Evolutionary conservation across 2,113 vertebrate genomes (phyloP).

Genomic region (Gallinago undulata): DNA sequence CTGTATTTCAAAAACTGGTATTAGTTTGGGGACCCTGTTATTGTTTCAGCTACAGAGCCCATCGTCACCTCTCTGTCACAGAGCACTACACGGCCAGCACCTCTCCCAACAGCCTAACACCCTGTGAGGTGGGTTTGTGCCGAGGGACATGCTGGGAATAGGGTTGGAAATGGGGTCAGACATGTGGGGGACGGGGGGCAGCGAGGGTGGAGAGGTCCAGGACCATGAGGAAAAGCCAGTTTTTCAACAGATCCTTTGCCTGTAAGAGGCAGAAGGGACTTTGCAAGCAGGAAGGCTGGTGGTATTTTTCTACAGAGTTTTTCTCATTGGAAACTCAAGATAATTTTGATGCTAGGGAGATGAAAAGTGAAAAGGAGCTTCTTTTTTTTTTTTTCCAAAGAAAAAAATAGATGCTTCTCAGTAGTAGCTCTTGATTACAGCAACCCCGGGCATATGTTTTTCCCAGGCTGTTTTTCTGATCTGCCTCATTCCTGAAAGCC

Average conservation of each 20-base stretch:
- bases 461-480: not conserved
- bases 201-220: not conserved
- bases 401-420: not conserved
- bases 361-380: not conserved
- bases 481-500: not conserved
- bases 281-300: not conserved
- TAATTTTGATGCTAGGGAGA: not conserved
- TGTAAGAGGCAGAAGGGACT: too few species aligned
- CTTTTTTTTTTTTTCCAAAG: not conserved
- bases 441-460: not conserved
- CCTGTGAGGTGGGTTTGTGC: not conserved
- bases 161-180: not conserved
- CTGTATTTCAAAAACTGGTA: not conserved
- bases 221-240: not conserved
- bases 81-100: not conserved
- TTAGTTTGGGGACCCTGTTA: not conserved
- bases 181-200: rapidly evolving
- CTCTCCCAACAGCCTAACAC: not conserved
- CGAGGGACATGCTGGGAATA: rapidly evolving
- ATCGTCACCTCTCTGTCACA: not conserved
- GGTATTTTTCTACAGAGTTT: not conserved
- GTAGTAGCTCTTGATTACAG: not conserved
- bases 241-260: not conserved
- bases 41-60: not conserved
- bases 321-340: not conserved